phyloP scores from a whole-genome alignment of 2,888 invertebrate species.

The Lasioglossum figueresi region DNA sequence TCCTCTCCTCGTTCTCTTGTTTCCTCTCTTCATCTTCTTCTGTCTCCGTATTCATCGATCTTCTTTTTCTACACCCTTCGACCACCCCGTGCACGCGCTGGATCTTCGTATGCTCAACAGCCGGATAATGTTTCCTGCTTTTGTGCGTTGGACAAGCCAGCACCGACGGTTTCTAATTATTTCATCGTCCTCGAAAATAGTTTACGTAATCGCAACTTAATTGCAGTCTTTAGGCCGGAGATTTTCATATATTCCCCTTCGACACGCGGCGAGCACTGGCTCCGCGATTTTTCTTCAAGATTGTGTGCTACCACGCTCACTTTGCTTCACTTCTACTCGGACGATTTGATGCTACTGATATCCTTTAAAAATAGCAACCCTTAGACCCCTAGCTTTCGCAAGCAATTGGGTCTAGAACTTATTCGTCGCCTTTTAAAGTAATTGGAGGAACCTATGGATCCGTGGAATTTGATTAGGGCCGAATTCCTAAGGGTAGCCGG shows the following conservation, averaged over 20 bases:
- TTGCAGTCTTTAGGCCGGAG: neutral
- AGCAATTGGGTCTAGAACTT: neutral
- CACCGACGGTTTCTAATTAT: slow-evolving; percentile 24
- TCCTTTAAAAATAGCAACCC: too few species aligned
- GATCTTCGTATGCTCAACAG: slow-evolving; percentile 40
- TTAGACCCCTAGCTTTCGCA: neutral
- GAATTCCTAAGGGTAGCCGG: neutral
- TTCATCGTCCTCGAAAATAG: neutral
- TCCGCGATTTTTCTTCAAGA: neutral
- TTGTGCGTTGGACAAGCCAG: neutral
- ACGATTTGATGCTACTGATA: neutral
- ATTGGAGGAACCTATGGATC: slow-evolving; percentile 8
- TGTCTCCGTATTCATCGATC: neutral
- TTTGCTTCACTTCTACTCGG: neutral
- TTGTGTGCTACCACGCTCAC: neutral
- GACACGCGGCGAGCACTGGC: neutral
- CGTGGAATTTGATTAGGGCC: slow-evolving; percentile 21
- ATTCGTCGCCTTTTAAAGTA: neutral
- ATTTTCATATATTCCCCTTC: neutral
- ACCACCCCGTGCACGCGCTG: slow-evolving; percentile 16
- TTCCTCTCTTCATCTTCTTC: neutral
- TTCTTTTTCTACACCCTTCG: slow-evolving; percentile 1
- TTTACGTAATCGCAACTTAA: neutral
- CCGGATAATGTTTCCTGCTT: slow-evolving; percentile 49
- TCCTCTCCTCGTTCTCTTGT: neutral